These are phyloP conservation scores for Coturnix japonica DNA, from an alignment of 2,113 vertebrate genomes.

Conservation along the genomic window DNA sequence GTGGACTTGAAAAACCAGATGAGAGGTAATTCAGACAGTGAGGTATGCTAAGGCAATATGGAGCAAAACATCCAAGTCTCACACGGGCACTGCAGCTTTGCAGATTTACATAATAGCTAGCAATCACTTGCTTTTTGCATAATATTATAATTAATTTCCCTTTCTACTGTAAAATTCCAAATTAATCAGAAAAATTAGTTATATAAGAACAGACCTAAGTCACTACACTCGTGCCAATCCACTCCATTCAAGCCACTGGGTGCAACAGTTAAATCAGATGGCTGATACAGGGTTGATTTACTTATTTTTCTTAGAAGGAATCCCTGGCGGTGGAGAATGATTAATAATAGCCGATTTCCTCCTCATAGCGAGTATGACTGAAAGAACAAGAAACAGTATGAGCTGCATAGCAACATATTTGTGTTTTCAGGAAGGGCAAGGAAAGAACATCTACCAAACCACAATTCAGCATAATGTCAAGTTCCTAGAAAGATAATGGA, in stretches of 20 bases:
- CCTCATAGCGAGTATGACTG: background rate
- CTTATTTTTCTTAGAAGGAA: background rate
- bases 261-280: background rate
- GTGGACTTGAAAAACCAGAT: background rate
- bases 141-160: background rate
- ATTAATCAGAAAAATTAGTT: slow-evolving; percentile 40
- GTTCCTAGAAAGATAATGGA: background rate
- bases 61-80: background rate
- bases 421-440: background rate
- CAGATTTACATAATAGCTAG: background rate
- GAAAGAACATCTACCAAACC: background rate
- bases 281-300: background rate
- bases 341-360: background rate
- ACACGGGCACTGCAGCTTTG: slow-evolving; percentile 15
- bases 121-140: background rate
- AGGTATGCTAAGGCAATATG: background rate
- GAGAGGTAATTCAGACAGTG: background rate
- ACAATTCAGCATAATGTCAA: background rate
- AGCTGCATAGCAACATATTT: background rate
- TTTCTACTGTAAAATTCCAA: background rate
- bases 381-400: background rate
- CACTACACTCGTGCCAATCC: background rate
- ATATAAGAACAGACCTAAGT: background rate
- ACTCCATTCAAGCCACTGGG: background rate
- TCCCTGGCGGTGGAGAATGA: background rate